phyloP scores from a whole-genome alignment of 2,888 invertebrate genomes.

The Agriopis marginaria region DNA sequence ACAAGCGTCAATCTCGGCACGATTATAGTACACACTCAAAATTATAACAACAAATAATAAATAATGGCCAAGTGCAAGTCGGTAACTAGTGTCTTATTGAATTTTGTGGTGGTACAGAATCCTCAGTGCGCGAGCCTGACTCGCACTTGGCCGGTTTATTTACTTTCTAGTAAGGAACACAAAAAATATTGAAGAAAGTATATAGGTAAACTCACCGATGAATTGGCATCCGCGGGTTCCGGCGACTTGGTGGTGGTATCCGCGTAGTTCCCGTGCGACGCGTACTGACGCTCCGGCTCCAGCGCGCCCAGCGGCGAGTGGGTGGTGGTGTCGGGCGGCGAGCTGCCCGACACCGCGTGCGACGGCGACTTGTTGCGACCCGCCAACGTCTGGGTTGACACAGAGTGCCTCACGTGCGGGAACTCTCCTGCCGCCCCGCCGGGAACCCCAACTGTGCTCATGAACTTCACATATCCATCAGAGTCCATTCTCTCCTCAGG shows the following conservation, averaged over 20 bases:
- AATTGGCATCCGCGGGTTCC: conserved; percentile 74
- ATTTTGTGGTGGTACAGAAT: too few species aligned
- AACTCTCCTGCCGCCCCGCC: conserved; percentile 23
- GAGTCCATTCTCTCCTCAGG: conserved; percentile 36
- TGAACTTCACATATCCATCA: conserved; percentile 61
- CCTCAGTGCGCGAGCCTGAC: too few species aligned
- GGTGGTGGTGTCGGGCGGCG: conserved; percentile 94
- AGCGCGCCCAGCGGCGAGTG: conserved; percentile 91
- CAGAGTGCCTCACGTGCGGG: conserved; percentile 87
- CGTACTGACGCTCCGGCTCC: conserved; percentile 55
- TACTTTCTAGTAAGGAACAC: too few species aligned
- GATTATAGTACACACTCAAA: too few species aligned
- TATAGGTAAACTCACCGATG: conserved; percentile 68
- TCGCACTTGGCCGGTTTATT: too few species aligned
- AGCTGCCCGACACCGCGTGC: conserved; percentile 61
- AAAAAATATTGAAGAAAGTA: background rate
- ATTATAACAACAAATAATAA: too few species aligned
- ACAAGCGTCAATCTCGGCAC: too few species aligned
- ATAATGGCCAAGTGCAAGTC: too few species aligned
- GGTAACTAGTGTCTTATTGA: too few species aligned
- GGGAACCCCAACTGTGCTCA: conserved; percentile 51
- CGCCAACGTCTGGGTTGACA: conserved; percentile 90
- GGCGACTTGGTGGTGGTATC: conserved; percentile 82
- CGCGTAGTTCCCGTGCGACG: conserved; percentile 63
- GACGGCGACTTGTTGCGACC: conserved; percentile 59